These are phyloP conservation scores for Cirrhinus molitorella DNA, from an alignment of 2,797 vertebrate genomes.

Conservation along the genomic window DNA sequence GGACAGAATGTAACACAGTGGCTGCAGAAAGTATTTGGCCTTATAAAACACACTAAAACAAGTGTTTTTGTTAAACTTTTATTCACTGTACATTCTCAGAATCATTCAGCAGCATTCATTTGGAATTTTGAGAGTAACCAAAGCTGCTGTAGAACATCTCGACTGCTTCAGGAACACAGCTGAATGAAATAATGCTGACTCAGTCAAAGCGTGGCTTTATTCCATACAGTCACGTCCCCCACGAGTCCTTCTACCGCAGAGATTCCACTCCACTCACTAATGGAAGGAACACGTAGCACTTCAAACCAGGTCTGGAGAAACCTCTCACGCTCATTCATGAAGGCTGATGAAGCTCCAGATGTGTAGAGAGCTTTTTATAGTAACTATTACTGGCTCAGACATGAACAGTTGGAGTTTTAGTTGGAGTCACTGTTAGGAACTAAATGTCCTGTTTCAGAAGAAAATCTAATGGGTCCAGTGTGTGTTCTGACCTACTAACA, in stretches of 20 bases:
- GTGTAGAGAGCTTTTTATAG: slow-evolving; percentile 5
- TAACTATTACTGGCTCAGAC: neutral
- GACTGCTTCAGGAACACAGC: neutral
- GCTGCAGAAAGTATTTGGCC: neutral
- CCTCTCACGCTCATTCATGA: slow-evolving; percentile 27
- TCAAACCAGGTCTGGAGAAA: slow-evolving; percentile 44
- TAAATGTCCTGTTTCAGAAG: neutral
- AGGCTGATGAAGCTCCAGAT: slow-evolving; percentile 36
- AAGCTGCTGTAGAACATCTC: neutral
- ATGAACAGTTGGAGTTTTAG: neutral
- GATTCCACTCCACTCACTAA: slow-evolving; percentile 55
- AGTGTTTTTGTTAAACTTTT: neutral
- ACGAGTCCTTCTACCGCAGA: slow-evolving; percentile 26
- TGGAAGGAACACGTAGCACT: slow-evolving; percentile 46
- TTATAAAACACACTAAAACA: neutral
- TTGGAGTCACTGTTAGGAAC: slow-evolving; percentile 7
- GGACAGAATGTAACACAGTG: neutral
- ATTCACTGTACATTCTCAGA: neutral
- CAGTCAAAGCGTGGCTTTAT: slow-evolving; percentile 67
- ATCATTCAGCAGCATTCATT: neutral
- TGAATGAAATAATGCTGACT: slow-evolving; percentile 65
- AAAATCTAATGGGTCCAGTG: neutral
- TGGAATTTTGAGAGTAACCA: neutral
- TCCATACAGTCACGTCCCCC: slow-evolving; percentile 44
- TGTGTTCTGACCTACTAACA: neutral